These are phyloP conservation scores for Sinocyclocheilus rhinocerous DNA, from an alignment of 2,113 vertebrate genomes.

Conservation along the genomic window DNA sequence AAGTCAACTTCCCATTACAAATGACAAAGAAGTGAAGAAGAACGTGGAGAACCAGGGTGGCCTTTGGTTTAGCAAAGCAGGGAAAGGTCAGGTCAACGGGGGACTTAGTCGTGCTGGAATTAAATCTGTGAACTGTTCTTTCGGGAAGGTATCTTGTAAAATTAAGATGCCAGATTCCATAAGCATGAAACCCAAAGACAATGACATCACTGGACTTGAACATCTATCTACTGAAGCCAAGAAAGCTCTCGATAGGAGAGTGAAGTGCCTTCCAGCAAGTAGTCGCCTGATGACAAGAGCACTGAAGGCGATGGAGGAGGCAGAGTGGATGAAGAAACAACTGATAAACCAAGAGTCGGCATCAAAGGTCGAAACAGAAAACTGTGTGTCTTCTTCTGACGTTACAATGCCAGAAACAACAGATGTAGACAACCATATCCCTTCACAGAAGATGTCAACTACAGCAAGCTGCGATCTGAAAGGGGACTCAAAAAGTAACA, in stretches of 20 bases:
- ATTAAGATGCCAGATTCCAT: conserved; percentile 66
- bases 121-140: conserved; percentile 63
- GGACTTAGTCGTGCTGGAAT: conserved; percentile 67
- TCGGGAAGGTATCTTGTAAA: conserved; percentile 66
- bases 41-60: conserved; percentile 70
- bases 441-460: neutral
- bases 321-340: conserved; percentile 50
- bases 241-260: conserved; percentile 50
- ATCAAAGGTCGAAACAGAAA: conserved; percentile 27
- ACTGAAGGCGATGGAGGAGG: conserved; percentile 73
- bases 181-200: conserved; percentile 45
- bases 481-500: neutral
- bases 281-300: conserved; percentile 78
- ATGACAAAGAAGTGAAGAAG: conserved; percentile 69
- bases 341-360: conserved; percentile 17
- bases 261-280: conserved; percentile 76
- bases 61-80: conserved; percentile 78
- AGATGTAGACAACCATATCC: neutral
- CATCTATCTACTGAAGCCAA: conserved; percentile 54
- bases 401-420: neutral
- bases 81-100: conserved; percentile 73
- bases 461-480: neutral
- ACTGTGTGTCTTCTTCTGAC: neutral
- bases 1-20: conserved; percentile 17
- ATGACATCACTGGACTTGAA: conserved; percentile 39